A percentile compares a stretch with the other conserved stretches of the same genome.
These are phyloP conservation scores for Latrodectus hesperus DNA, from an alignment of 2,888 invertebrate genomes.

Conservation along the genomic window DNA sequence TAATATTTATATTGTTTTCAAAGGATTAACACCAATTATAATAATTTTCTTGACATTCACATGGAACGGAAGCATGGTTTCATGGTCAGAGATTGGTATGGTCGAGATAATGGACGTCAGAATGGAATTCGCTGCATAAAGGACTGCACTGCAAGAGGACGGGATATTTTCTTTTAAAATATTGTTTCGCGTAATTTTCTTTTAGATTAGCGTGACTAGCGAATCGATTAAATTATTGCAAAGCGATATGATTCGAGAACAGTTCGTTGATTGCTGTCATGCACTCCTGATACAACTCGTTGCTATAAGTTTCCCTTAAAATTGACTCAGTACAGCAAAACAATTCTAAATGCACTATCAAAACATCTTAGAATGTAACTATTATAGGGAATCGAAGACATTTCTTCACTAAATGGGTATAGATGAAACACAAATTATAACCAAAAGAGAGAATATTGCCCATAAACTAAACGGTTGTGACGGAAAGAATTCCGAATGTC, in stretches of 20 bases:
- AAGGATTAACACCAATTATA: no score
- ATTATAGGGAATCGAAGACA: not conserved
- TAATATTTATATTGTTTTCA: no score
- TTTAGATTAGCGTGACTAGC: conserved; percentile 32
- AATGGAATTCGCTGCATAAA: conserved; percentile 23
- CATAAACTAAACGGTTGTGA: conserved; percentile 75
- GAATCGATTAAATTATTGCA: conserved; percentile 3
- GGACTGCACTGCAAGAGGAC: conserved; percentile 37
- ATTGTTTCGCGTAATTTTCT: not conserved
- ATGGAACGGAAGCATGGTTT: no score
- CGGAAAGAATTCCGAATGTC: conserved; percentile 75
- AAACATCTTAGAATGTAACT: not conserved
- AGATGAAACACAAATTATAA: not conserved
- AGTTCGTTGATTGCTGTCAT: conserved; percentile 1
- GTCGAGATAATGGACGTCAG: conserved; percentile 52
- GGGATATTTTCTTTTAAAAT: conserved; percentile 32
- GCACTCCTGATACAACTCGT: conserved; percentile 30
- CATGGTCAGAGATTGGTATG: not conserved
- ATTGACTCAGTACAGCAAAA: conserved; percentile 25
- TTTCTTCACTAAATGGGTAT: not conserved
- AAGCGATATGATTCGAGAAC: conserved; percentile 45
- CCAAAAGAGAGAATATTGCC: not conserved
- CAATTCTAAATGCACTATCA: conserved; percentile 17
- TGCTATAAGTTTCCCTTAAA: conserved; percentile 21
- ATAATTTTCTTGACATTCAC: no score